These are phyloP conservation scores for Apodemus speciosus DNA, from an alignment of 2,113 vertebrate genomes.

Conservation along the genomic window DNA sequence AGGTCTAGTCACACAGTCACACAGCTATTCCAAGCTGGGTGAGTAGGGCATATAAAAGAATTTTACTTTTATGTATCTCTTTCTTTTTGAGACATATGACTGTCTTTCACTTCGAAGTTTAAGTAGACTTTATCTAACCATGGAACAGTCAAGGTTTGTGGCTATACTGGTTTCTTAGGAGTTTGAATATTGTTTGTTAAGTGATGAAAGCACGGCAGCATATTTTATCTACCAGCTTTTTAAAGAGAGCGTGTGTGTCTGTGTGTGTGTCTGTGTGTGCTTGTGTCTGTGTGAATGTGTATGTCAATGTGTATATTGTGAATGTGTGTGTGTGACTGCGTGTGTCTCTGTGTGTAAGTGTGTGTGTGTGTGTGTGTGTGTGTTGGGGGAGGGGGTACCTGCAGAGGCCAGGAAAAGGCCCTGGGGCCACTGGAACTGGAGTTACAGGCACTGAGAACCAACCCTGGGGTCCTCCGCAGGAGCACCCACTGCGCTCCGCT, in stretches of 20 bases:
- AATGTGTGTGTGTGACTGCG: neutral
- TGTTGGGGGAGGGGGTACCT: neutral
- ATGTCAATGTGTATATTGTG: too few species aligned
- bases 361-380: too few species aligned
- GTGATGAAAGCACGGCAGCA: neutral
- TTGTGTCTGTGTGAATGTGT: neutral
- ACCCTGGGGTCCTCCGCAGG: neutral
- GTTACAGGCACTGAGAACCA: neutral
- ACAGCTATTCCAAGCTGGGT: neutral
- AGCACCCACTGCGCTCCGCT: neutral
- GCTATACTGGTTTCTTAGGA: neutral
- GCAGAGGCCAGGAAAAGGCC: neutral
- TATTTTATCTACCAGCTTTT: neutral
- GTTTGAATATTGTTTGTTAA: neutral
- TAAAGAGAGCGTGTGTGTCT: neutral
- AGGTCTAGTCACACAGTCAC: neutral
- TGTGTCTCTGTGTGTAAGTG: too few species aligned
- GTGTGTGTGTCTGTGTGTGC: neutral
- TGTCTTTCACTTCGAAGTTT: conserved; percentile 12
- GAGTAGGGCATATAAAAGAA: neutral
- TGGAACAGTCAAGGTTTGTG: conserved; percentile 1
- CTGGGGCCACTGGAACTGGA: neutral
- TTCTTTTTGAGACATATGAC: neutral
- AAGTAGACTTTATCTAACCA: conserved; percentile 30
- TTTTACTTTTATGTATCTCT: neutral